Conservation (phyloP, 2,113 vertebrate species). For the Plecotus auritus region DNA sequence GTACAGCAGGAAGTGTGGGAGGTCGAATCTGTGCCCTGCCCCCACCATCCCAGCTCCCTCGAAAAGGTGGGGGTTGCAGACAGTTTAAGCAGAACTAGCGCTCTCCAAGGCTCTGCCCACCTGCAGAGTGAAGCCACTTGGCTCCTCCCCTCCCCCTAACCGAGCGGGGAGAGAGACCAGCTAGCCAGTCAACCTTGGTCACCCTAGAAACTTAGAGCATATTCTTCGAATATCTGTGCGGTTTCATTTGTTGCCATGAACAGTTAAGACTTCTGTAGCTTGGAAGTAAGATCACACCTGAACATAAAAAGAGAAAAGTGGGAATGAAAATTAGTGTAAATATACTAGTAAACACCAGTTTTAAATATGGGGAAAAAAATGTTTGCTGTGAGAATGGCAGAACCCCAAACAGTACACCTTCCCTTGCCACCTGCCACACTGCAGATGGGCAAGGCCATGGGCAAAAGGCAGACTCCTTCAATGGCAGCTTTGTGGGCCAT, state of each 20-base stretch:
- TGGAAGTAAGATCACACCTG: neutral
- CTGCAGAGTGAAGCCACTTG: neutral
- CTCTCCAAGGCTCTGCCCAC: neutral
- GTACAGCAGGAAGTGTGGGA: neutral
- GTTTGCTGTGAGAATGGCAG: neutral
- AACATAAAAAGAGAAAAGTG: neutral
- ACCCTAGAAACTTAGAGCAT: neutral
- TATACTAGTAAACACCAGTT: neutral
- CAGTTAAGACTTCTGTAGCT: neutral
- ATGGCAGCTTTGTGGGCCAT: neutral
- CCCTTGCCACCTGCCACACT: neutral
- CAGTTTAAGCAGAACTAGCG: fast-evolving
- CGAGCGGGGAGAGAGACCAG: neutral
- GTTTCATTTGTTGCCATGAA: neutral
- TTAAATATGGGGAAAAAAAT: neutral
- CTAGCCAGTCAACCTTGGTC: neutral
- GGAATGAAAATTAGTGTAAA: neutral
- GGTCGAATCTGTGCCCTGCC: neutral
- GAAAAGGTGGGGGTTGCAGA: too few species aligned
- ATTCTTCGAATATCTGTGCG: neutral
- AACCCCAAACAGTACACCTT: neutral
- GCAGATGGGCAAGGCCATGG: fast-evolving
- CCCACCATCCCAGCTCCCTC: neutral
- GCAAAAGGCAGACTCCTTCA: neutral
- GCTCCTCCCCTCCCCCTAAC: neutral